Conservation (phyloP, 2,888 invertebrate genomes). For the Megastigmus dorsalis region DNA sequence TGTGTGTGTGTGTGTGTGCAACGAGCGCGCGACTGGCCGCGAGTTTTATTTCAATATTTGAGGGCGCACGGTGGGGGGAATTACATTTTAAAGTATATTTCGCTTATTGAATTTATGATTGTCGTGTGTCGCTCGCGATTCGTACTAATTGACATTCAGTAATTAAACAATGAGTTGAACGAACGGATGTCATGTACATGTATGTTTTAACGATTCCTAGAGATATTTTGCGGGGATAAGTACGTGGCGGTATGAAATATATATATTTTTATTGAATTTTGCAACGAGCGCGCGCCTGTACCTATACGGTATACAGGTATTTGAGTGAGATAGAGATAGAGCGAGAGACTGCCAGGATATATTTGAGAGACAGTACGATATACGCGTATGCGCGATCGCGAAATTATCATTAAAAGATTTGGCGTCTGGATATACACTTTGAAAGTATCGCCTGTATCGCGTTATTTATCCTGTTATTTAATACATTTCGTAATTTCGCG, state of each 20-base stretch:
- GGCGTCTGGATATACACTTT: slow-evolving; percentile 6
- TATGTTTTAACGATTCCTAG: slow-evolving; percentile 51
- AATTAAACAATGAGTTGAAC: slow-evolving; percentile 53
- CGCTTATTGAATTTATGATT: slow-evolving; percentile 52
- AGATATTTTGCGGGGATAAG: slow-evolving; percentile 23
- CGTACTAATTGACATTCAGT: slow-evolving; percentile 51
- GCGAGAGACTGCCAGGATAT: too few relatives aligned
- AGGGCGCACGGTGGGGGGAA: slow-evolving; percentile 1
- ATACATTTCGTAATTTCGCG: background rate
- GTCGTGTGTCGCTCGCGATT: slow-evolving; percentile 48
- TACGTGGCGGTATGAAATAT: slow-evolving; percentile 29
- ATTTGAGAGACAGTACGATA: too few relatives aligned
- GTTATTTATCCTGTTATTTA: slow-evolving; percentile 12
- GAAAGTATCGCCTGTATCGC: too few relatives aligned
- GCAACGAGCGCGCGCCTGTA: background rate
- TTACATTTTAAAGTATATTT: slow-evolving; percentile 52
- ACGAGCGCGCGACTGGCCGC: background rate
- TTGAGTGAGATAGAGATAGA: too few relatives aligned
- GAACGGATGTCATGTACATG: slow-evolving; percentile 47
- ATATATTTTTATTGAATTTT: slow-evolving; percentile 40
- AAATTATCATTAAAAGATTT: slow-evolving; percentile 29
- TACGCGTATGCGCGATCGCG: too few relatives aligned
- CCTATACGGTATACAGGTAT: background rate
- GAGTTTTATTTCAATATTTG: slow-evolving; percentile 46
- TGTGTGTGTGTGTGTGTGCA: too few relatives aligned